phyloP scores from a whole-genome alignment of 2,113 vertebrate species.

The Ammospiza nelsoni region DNA sequence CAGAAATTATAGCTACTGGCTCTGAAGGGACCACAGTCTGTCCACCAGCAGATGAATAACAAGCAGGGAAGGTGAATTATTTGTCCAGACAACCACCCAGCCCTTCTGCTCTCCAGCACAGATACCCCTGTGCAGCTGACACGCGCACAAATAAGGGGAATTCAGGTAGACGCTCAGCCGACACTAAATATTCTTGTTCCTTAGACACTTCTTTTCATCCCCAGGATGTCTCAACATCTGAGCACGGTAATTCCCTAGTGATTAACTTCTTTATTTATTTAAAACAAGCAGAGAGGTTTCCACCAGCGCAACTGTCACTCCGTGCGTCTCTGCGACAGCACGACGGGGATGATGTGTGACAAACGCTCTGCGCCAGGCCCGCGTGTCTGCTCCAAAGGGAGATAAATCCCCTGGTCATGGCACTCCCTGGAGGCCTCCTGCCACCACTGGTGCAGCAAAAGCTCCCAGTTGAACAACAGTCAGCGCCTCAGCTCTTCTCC shows the following conservation, averaged over 20 bases:
- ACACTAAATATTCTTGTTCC: conserved; percentile 28
- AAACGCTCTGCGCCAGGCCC: neutral
- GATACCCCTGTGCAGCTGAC: neutral
- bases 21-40: neutral
- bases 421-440: neutral
- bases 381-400: neutral
- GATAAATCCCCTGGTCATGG: neutral
- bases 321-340: neutral
- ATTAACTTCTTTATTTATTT: conserved; percentile 58
- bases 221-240: conserved; percentile 46
- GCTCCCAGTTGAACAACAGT: neutral
- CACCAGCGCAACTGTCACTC: neutral
- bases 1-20: neutral
- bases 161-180: neutral
- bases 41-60: neutral
- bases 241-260: conserved; percentile 35
- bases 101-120: neutral
- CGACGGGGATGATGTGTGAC: neutral
- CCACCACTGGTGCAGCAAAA: neutral
- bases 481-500: neutral
- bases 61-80: neutral
- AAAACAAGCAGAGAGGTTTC: conserved; percentile 12
- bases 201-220: conserved; percentile 41
- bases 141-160: neutral
- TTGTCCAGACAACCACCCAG: neutral